Conservation (phyloP, 1,140 invertebrate genomes). For the Penaeus chinensis region DNA sequence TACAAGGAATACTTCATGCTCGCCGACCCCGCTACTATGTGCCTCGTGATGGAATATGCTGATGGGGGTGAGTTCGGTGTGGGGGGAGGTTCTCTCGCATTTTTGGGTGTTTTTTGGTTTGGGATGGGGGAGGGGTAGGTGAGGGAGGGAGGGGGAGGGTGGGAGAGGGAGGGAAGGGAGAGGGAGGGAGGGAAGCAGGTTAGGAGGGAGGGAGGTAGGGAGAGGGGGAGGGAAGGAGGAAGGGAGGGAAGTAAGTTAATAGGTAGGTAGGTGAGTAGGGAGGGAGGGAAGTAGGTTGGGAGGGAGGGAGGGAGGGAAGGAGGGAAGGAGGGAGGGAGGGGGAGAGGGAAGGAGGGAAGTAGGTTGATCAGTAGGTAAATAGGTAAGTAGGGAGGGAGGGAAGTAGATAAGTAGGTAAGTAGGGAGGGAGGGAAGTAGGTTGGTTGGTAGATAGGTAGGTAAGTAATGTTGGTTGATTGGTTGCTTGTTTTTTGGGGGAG, state of each 20-base stretch:
- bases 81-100: too few species aligned
- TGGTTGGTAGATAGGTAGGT: too few species aligned
- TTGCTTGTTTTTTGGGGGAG: too few species aligned
- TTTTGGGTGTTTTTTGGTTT: not conserved
- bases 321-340: too few species aligned
- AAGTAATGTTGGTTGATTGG: too few species aligned
- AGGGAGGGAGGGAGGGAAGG: too few species aligned
- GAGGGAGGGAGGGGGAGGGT: not conserved
- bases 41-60: constrained; percentile 73
- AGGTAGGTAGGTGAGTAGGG: not conserved
- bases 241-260: not conserved
- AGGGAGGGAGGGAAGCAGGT: not conserved
- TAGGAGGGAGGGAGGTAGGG: not conserved
- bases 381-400: too few species aligned
- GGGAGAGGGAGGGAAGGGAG: too few species aligned
- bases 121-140: not conserved
- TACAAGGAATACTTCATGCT: constrained; percentile 72
- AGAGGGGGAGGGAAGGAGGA: not conserved
- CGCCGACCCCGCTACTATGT: constrained; percentile 68
- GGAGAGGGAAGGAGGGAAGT: too few species aligned
- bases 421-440: too few species aligned
- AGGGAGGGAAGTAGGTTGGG: not conserved
- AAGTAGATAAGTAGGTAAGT: too few species aligned
- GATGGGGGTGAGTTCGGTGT: constrained; percentile 67
- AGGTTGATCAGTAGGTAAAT: too few species aligned